A percentile compares a stretch with the other conserved stretches of the same genome.
phyloP scores from a whole-genome alignment of 2,888 invertebrate genomes.

The Drosophila nigritarsus region DNA sequence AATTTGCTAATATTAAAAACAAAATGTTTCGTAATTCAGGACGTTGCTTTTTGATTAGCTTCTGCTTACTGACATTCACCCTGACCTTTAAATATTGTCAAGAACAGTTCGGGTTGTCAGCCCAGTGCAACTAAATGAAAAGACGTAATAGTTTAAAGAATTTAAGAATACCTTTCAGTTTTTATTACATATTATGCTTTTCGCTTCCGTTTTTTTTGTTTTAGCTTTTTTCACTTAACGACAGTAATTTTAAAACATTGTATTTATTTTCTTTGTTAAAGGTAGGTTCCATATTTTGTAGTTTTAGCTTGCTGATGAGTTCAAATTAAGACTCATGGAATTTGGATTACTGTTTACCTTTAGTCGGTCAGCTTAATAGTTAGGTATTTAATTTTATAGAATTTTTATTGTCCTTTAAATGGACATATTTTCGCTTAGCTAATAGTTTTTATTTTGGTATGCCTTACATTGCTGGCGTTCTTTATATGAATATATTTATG shows the following conservation, averaged over 20 bases:
- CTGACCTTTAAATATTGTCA: conserved; percentile 30
- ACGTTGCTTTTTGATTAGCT: background rate
- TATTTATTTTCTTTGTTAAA: conserved; percentile 44
- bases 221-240: conserved; percentile 57
- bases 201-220: conserved; percentile 33
- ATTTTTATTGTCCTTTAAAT: conserved; percentile 80
- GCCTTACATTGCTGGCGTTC: conserved; percentile 51
- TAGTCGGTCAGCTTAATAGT: conserved; percentile 47
- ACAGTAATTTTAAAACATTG: conserved; percentile 68
- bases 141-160: conserved; percentile 64
- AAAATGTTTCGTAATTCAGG: conserved; percentile 2
- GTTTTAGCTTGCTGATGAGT: conserved; percentile 53
- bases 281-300: conserved; percentile 53
- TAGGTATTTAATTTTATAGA: conserved; percentile 54
- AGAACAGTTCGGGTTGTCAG: conserved; percentile 25
- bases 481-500: conserved; percentile 21
- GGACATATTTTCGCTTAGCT: conserved; percentile 76
- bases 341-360: conserved; percentile 46
- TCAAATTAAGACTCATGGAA: conserved; percentile 47
- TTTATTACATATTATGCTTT: conserved; percentile 68
- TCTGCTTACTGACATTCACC: conserved; percentile 25
- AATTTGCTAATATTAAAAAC: conserved; percentile 6
- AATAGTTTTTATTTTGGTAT: conserved; percentile 45
- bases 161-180: conserved; percentile 74
- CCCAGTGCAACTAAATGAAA: conserved; percentile 35